Evolutionary conservation across 30 jellyfish, hydroid and myxozoan genomes (phyloP), one percentile per base, ranked within the genome.

Genomic region (Cassiopea xamachana): DNA sequence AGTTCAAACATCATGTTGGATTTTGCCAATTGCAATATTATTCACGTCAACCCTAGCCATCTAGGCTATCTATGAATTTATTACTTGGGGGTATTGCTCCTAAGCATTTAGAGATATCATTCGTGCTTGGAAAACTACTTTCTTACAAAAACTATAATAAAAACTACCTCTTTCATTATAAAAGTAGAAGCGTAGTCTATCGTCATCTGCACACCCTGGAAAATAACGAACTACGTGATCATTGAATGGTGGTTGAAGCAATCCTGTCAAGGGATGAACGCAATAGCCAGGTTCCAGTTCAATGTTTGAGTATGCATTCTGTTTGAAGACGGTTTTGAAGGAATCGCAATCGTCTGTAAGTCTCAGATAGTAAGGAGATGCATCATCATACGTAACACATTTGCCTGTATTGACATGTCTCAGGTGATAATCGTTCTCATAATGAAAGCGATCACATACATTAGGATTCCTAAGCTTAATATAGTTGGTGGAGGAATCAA

Each of bases 381-480:
- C 27, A 4, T 64, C 74, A 4, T 64, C 6, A 17, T 64, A 55
- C 18, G 10, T 60, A 7, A 88, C 90, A 17, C 95, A 88, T 51
- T 79, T 79, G 45, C 90, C 90, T 4, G 90, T 88, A 12, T 51
- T 83, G 48, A 77, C 81, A 48, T 88, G 90, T 62, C 86, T 49
- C 70, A 88, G 79, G 46, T 5, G 69, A 17, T 50, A 13, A 81
- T 48, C 51, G 27, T 58, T 55, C 45, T 62, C 77, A 48, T 64
- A 73, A 9, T 61, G 55, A 69, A 88, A 88, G 13, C 95, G 81
- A 60, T 88, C 95, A 58, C 95, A 88, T 12, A 73, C 87, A 16
- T 62, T 18, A 27, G 81, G 45, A 67, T 79, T 64, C 7, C 27
- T 44, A 60, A 88, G 71, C 77, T 79, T 47, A 60, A 88, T 58